Conservation (phyloP, 2,797 vertebrate species). For the Sebastes cheni region DNA sequence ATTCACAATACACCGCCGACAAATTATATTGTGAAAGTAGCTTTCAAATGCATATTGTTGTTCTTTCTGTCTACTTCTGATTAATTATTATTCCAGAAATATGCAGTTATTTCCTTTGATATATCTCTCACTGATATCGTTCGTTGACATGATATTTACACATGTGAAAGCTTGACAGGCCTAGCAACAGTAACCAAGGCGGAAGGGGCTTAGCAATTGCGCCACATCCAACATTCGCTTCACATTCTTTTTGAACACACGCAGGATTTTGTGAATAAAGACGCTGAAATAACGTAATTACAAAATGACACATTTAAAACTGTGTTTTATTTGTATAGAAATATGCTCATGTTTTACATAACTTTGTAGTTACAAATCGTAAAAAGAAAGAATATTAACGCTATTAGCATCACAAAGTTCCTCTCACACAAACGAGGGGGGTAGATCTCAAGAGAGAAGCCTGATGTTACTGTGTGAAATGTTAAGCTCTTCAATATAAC, state of each 20-base stretch:
- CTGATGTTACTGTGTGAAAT: slow-evolving; percentile 71
- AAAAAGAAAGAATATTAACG: slow-evolving; percentile 80
- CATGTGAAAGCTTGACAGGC: no score
- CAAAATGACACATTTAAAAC: slow-evolving; percentile 74
- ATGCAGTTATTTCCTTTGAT: no score
- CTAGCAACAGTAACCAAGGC: no score
- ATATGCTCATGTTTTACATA: slow-evolving; percentile 82
- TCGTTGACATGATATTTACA: no score
- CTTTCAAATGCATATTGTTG: no score
- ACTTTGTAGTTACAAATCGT: slow-evolving; percentile 80
- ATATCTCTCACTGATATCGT: no score
- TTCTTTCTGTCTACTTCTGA: no score
- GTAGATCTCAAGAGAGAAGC: slow-evolving; percentile 62
- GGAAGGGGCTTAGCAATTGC: no score
- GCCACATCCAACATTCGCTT: not conserved
- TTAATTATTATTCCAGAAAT: no score
- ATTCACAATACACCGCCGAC: no score
- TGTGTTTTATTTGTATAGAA: slow-evolving; percentile 84
- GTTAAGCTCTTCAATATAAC: slow-evolving; percentile 71
- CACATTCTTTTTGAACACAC: not conserved
- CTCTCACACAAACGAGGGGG: slow-evolving; percentile 60
- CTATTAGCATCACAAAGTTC: slow-evolving; percentile 76
- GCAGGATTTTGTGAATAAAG: not conserved
- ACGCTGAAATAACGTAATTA: slow-evolving; percentile 12
- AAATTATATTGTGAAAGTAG: no score